Conservation (phyloP, 2,797 vertebrate species). For the Chiroxiphia lanceolata region DNA sequence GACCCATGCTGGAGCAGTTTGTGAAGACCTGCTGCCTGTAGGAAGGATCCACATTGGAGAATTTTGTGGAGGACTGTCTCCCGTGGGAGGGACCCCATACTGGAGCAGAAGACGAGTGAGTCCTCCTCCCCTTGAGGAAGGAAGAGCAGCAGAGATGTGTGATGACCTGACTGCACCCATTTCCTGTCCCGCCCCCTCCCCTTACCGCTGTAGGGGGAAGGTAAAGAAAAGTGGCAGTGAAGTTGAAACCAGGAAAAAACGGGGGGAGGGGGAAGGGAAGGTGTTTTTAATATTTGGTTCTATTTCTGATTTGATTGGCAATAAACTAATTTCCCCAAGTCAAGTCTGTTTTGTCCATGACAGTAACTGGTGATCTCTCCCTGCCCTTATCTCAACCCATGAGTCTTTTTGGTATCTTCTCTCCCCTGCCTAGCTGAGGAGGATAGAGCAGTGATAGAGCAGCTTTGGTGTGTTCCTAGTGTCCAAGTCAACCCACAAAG, state of each 20-base stretch:
- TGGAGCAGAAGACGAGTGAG: neutral
- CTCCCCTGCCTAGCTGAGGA: neutral
- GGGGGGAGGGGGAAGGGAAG: too few species aligned
- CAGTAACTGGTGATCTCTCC: neutral
- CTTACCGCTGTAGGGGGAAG: rapidly evolving
- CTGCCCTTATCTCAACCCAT: neutral
- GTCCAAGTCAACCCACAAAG: neutral
- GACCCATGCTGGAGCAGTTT: neutral
- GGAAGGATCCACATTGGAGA: neutral
- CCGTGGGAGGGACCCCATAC: neutral
- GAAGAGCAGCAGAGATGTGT: neutral
- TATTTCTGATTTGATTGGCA: neutral
- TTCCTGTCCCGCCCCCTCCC: neutral
- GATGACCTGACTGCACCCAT: rapidly evolving
- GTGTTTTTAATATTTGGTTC: neutral
- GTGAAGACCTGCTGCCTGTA: neutral
- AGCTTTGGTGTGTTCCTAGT: neutral
- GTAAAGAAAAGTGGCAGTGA: neutral
- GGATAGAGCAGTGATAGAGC: neutral
- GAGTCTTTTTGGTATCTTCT: neutral
- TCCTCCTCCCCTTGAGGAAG: neutral
- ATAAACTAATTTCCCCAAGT: neutral
- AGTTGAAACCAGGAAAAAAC: neutral
- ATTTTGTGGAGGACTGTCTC: neutral
- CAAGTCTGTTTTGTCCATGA: neutral